phyloP scores from a whole-genome alignment of 2,797 vertebrate species.

The Lepidocolaptes lacrymiger region DNA sequence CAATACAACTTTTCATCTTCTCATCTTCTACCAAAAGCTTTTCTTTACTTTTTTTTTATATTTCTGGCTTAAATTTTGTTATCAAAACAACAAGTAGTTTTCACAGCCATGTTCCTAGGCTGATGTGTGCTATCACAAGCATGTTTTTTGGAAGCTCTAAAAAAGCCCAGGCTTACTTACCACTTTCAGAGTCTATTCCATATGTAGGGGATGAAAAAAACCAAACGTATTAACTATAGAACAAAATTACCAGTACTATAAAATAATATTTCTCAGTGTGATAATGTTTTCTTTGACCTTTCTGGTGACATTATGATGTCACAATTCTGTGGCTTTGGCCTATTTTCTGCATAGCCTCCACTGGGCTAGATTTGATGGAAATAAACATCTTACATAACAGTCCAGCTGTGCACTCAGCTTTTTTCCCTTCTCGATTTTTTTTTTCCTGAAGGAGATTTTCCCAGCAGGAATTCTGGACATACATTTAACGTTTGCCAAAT shows the following conservation, averaged over 20 bases:
- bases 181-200: neutral
- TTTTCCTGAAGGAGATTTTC: conserved; percentile 67
- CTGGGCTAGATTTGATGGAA: conserved; percentile 68
- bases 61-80: neutral
- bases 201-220: neutral
- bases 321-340: conserved; percentile 67
- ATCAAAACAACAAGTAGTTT: neutral
- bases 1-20: neutral
- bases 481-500: conserved; percentile 74
- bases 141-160: neutral
- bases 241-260: neutral
- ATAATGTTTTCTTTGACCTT: conserved; percentile 21
- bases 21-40: neutral
- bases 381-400: conserved; percentile 82
- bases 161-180: neutral
- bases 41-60: neutral
- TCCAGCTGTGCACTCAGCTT: conserved; percentile 67
- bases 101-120: neutral
- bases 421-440: neutral
- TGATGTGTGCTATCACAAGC: neutral
- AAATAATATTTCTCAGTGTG: neutral
- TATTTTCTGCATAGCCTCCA: conserved; percentile 71
- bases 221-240: neutral
- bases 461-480: conserved; percentile 67
- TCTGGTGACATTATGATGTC: conserved; percentile 51